Base-by-base conservation (phyloP, 1,140 invertebrate genomes). In the Homarus americanus region DNA sequence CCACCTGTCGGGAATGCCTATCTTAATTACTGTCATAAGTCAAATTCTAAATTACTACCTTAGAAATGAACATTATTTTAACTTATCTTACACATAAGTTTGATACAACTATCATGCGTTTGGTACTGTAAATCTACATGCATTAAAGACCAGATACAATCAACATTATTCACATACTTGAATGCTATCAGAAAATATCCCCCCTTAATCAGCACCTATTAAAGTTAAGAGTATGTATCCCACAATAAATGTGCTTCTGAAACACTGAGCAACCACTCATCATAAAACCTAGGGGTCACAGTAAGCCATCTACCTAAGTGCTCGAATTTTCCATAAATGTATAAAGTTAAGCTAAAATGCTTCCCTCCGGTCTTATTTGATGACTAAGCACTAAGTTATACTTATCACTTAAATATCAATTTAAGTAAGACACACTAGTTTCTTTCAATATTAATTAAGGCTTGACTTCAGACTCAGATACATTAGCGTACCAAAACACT, bases 21-120 rank as follows among this genome's bases (percentile, higher is more conserved):
- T 38, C 86, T 88, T 88, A 88, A 80, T 88, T 82, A 88, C 63
- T 88, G 76, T 88, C 76, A 88, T 88, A 41, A 87, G 76, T 87
- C 76, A 79, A 58, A 58, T 88, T 88, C 76, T 80, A 41, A 76
- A 87, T 40, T 78, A 87, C 28, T 84, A 73, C 63, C 82, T 84
- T 72, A 49, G 24, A 28, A 84, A 58, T 72, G 66, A 69, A 69
- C n/a, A 69, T 32, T 9, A 69, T 12, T 24, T 32, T 69, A 69
- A 69, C 63, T 69, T 69, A 49, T 49, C 44, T 49, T 49, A 69
- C 5, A 66, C 3, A 69, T 4, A 24, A 32, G 63, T 32, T 69
- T 32, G 32, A 32, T 9, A 69, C n/a, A 69, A 24, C 12, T 28
- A 69, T 32, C 28, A 69, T 32, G 28, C 5, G 32, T 32, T 10